Percentiles rank a stretch among this genome's conserved stretches.
phyloP scores from a whole-genome alignment of 2,113 vertebrate species.

The Gadus macrocephalus region DNA sequence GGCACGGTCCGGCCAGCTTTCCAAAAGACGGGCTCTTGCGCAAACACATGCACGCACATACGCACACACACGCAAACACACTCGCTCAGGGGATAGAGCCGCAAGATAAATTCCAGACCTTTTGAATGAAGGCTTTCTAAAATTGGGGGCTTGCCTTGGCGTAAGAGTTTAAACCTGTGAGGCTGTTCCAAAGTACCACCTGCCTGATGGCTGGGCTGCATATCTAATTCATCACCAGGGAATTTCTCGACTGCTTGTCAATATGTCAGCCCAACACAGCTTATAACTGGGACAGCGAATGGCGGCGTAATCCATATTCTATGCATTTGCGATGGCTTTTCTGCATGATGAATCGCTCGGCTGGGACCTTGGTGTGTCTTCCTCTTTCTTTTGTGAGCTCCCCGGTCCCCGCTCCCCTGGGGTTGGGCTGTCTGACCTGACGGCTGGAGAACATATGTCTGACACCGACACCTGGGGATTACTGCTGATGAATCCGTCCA shows the following conservation, averaged over 20 bases:
- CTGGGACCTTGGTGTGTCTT: background rate
- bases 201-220: slow-evolving; percentile 21
- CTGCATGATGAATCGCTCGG: background rate
- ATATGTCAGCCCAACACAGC: slow-evolving; percentile 11
- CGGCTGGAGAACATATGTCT: too few species aligned
- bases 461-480: too few species aligned
- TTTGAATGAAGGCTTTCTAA: background rate
- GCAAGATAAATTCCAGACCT: slow-evolving; percentile 12
- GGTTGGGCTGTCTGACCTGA: slow-evolving; percentile 4
- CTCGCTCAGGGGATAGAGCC: background rate
- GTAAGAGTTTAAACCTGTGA: slow-evolving; percentile 22
- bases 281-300: slow-evolving; percentile 18
- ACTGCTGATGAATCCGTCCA: too few species aligned
- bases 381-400: background rate
- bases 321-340: slow-evolving; percentile 18
- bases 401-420: slow-evolving; percentile 21
- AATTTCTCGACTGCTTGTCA: slow-evolving; percentile 17
- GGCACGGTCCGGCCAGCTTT: too few species aligned
- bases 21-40: too few species aligned
- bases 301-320: slow-evolving; percentile 18
- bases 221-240: slow-evolving; percentile 26
- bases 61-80: background rate
- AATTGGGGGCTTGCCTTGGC: slow-evolving; percentile 16
- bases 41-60: background rate
- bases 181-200: slow-evolving; percentile 13